Conservation (phyloP, 2,888 invertebrate genomes). For the Cerceris rybyensis region DNA sequence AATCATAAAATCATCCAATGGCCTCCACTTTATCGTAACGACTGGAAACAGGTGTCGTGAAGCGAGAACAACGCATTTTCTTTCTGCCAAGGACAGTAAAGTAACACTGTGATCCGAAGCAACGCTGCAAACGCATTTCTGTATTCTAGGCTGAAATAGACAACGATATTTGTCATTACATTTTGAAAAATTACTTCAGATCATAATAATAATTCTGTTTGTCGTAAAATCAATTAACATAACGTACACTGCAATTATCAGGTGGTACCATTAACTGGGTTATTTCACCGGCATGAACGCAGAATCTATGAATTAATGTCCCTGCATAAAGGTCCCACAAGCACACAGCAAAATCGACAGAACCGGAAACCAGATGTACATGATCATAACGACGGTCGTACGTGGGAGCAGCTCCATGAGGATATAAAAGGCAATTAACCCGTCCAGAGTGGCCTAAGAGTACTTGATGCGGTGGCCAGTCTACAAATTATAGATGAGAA, state of each 20-base stretch:
- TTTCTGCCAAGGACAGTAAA: slow-evolving; percentile 93
- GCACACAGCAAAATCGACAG: slow-evolving; percentile 98
- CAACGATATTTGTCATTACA: not conserved
- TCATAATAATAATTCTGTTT: not conserved
- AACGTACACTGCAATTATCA: slow-evolving; percentile 91
- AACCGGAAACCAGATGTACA: slow-evolving; percentile 95
- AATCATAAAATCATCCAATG: slow-evolving; percentile 98
- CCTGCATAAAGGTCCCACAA: slow-evolving; percentile 97
- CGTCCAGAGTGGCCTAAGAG: slow-evolving; percentile 95
- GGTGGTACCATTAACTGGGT: slow-evolving; percentile 97
- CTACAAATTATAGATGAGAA: slow-evolving; percentile 79
- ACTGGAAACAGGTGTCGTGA: slow-evolving; percentile 98
- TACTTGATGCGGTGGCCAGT: slow-evolving; percentile 95
- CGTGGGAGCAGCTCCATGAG: slow-evolving; percentile 93
- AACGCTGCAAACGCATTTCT: slow-evolving; percentile 97
- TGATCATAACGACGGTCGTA: slow-evolving; percentile 96
- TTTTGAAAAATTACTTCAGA: not conserved
- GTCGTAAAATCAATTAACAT: slow-evolving; percentile 12
- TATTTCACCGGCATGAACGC: slow-evolving; percentile 99
- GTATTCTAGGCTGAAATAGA: slow-evolving; percentile 89
- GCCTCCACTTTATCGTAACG: slow-evolving; percentile 97
- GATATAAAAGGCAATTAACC: slow-evolving; percentile 97
- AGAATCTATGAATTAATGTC: slow-evolving; percentile 94
- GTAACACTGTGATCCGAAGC: slow-evolving; percentile 99
- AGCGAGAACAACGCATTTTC: slow-evolving; percentile 97